Evolutionary conservation across 2,113 vertebrate genomes (phyloP).

Genomic region (Myanophis thanlyinensis): DNA sequence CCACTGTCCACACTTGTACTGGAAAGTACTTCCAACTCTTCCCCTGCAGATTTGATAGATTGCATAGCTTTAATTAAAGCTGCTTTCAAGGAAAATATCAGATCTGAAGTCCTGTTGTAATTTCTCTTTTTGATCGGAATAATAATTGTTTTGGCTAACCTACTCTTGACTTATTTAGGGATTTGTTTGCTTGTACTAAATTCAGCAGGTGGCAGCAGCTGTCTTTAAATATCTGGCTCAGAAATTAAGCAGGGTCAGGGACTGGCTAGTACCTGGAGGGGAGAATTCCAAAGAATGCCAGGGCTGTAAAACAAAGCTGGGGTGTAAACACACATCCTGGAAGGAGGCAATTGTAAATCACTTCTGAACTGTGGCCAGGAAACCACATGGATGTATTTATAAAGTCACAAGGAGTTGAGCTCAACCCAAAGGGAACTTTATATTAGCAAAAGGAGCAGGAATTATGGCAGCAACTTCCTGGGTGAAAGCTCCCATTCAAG

Average conservation of each 20-base stretch:
- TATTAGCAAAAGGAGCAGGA: neutral
- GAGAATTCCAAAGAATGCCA: neutral
- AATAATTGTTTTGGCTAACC: fast-evolving
- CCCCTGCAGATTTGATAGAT: neutral
- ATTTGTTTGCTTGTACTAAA: neutral
- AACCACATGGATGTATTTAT: neutral
- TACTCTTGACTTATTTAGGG: neutral
- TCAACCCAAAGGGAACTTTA: neutral
- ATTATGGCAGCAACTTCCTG: neutral
- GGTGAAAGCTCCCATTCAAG: neutral
- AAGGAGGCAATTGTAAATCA: neutral
- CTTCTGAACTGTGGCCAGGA: neutral
- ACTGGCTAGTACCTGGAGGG: neutral
- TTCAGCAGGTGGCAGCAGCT: neutral
- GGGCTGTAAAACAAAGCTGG: neutral
- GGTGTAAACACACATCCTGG: neutral
- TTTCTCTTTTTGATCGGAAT: neutral
- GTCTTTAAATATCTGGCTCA: neutral
- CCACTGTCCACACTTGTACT: neutral
- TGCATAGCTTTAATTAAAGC: neutral
- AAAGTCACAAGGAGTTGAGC: neutral
- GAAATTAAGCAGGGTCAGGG: fast-evolving
- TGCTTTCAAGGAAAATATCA: neutral
- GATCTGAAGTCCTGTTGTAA: neutral
- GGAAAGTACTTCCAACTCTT: neutral